phyloP scores from a whole-genome alignment of 2,888 invertebrate species.

The Xanthostigma xanthostigma region DNA sequence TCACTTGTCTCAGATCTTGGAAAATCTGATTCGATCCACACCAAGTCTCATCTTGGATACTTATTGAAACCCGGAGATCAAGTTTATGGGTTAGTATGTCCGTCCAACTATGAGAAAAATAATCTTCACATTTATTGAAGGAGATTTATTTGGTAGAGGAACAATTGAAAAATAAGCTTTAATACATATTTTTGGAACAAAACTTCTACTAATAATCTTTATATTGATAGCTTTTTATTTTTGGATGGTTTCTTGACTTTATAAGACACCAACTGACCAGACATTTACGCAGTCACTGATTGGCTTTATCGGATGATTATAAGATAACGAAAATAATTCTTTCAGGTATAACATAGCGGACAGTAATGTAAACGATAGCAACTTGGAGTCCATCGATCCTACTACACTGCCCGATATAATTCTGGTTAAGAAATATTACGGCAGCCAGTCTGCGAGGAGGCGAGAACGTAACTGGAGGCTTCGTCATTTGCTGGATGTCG shows the following conservation, averaged over 20 bases:
- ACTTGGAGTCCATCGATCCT: conserved; percentile 68
- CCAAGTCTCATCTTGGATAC: conserved; percentile 88
- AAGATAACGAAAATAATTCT: conserved; percentile 7
- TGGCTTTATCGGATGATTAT: too few relatives aligned
- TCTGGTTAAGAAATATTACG: conserved; percentile 84
- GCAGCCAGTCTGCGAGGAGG: conserved; percentile 53
- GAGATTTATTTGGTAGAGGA: too few relatives aligned
- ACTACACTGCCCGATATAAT: conserved; percentile 74
- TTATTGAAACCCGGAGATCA: conserved; percentile 85
- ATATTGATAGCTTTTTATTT: too few relatives aligned
- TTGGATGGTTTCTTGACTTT: too few relatives aligned
- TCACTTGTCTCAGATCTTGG: conserved; percentile 79
- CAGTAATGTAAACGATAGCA: conserved; percentile 78
- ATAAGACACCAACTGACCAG: neutral
- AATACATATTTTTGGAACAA: too few relatives aligned
- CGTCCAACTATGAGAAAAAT: too few relatives aligned
- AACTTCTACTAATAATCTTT: too few relatives aligned
- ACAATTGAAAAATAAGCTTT: too few relatives aligned
- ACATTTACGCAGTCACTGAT: too few relatives aligned
- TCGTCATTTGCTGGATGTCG: conserved; percentile 64
- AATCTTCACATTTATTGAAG: too few relatives aligned
- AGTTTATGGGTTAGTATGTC: conserved; percentile 60
- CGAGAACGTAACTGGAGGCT: conserved; percentile 80
- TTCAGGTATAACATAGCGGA: conserved; percentile 75
- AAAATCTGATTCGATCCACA: conserved; percentile 63